phyloP scores from a whole-genome alignment of 1,140 invertebrate species.

The Diprion similis region DNA sequence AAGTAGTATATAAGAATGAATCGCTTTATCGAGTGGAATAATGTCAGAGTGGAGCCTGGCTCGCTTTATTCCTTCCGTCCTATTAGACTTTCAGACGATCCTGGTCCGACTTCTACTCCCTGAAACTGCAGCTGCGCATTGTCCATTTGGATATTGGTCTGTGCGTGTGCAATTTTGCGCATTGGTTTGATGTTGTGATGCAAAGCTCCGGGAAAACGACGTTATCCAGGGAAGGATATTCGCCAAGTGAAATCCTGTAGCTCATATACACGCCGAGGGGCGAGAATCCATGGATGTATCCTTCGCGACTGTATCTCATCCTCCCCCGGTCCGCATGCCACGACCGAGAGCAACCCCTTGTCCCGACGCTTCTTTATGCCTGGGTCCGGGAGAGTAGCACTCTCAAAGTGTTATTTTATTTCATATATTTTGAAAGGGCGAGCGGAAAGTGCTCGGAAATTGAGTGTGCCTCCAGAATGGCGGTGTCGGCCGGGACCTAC shows the following conservation, averaged over 20 bases:
- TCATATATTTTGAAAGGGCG: constrained; percentile 40
- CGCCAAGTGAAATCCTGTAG: not conserved
- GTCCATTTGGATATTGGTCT: constrained; percentile 46
- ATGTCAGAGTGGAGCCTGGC: constrained; percentile 51
- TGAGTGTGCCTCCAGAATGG: constrained; percentile 33
- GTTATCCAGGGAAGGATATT: not conserved
- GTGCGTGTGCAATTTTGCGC: constrained; percentile 29
- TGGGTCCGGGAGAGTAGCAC: constrained; percentile 16
- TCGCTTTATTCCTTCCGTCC: constrained; percentile 49
- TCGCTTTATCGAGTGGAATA: constrained; percentile 59
- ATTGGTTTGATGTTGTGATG: constrained; percentile 29
- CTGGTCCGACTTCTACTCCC: too few species aligned
- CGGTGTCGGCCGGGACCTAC: constrained; percentile 26
- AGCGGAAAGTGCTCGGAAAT: constrained; percentile 40
- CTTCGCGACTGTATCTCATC: too few species aligned
- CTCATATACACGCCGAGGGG: too few species aligned
- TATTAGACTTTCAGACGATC: constrained; percentile 33
- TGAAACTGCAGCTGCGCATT: not conserved
- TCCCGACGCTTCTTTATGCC: constrained; percentile 12
- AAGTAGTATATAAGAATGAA: constrained; percentile 50
- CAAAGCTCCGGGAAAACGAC: constrained; percentile 8
- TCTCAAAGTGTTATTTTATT: constrained; percentile 45
- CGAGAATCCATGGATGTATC: too few species aligned
- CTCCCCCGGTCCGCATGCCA: not conserved
- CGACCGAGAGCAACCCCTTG: not conserved